phyloP scores from a whole-genome alignment of 2,113 vertebrate genomes.

The Furnarius figulus region DNA sequence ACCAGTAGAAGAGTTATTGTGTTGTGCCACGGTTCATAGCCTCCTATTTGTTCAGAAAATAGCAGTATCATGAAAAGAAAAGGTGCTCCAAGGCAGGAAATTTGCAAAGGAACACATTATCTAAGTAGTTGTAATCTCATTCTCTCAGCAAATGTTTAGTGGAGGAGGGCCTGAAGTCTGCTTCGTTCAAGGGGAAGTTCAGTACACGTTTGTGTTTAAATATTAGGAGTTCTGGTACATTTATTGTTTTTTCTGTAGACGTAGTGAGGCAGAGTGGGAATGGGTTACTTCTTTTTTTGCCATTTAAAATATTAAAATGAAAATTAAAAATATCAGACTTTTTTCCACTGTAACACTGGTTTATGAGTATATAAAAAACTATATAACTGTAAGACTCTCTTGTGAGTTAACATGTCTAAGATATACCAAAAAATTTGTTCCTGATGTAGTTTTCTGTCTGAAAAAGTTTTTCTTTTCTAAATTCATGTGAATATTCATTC shows the following conservation, averaged over 20 bases:
- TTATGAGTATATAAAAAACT: background rate
- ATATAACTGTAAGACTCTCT: background rate
- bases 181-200: background rate
- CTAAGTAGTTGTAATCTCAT: background rate
- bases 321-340: background rate
- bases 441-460: background rate
- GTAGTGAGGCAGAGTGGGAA: background rate
- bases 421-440: background rate
- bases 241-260: background rate
- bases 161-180: background rate
- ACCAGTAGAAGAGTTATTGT: background rate
- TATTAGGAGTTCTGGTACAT: background rate
- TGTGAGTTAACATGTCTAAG: background rate
- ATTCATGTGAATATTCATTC: background rate
- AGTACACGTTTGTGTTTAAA: background rate
- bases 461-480: background rate
- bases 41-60: background rate
- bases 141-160: background rate
- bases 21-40: background rate
- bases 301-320: background rate
- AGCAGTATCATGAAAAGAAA: background rate
- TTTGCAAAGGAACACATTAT: background rate
- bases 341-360: background rate
- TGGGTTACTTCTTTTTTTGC: background rate
- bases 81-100: background rate